A percentile compares a stretch with the other conserved stretches of the same genome.
Conservation (phyloP, 2,888 invertebrate species). For the Ophonus ardosiacus region DNA sequence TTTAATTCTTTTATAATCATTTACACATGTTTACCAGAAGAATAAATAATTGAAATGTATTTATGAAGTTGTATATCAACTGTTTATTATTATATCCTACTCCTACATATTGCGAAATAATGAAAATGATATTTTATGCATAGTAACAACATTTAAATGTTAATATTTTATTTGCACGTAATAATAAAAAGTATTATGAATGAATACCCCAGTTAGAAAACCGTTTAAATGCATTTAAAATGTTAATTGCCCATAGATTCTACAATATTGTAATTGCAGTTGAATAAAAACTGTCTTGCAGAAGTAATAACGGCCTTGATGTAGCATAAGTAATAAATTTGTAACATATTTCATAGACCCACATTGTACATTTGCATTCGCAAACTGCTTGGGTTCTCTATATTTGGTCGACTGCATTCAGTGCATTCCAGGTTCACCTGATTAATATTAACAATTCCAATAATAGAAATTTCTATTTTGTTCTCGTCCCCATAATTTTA, state of each 20-base stretch:
- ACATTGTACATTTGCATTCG: conserved; percentile 45
- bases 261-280: conserved; percentile 9
- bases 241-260: conserved; percentile 30
- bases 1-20: not conserved
- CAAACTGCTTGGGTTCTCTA: conserved; percentile 23
- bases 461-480: not conserved
- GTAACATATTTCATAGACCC: conserved; percentile 39
- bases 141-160: not conserved
- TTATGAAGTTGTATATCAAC: not conserved
- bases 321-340: conserved; percentile 41
- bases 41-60: not conserved
- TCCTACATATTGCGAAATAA: not conserved
- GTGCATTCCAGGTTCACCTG: conserved; percentile 25
- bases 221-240: conserved; percentile 27
- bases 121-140: not conserved
- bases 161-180: conserved; percentile 10
- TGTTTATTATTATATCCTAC: not conserved
- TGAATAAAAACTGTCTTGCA: not conserved
- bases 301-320: conserved; percentile 40
- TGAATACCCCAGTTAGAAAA: conserved; percentile 8
- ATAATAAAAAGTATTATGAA: conserved; percentile 27
- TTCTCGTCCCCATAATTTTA: not conserved
- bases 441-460: conserved; percentile 10
- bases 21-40: not conserved
- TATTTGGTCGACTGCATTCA: conserved; percentile 39